A percentile compares a stretch with the other conserved stretches of the same genome.
These are phyloP conservation scores for Mustela nigripes DNA, from an alignment of 2,113 vertebrate genomes.

Conservation along the genomic window DNA sequence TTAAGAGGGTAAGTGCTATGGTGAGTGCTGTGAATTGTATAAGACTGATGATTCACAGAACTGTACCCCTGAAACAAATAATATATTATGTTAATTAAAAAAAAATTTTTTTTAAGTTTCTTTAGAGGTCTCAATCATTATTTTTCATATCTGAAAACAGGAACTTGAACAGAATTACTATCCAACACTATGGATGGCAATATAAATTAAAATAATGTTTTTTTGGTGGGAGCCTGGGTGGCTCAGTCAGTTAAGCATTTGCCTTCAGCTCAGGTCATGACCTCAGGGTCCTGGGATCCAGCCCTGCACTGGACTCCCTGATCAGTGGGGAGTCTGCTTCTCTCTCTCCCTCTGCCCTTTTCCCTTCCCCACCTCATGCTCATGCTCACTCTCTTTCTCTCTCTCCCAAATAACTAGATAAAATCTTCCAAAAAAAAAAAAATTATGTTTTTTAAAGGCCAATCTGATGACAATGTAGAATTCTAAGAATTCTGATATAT, in stretches of 20 bases:
- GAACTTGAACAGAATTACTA: not conserved
- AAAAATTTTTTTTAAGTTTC: not conserved
- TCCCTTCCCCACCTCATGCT: not conserved
- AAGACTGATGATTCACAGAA: too few relatives aligned
- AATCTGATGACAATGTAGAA: slow-evolving; percentile 35
- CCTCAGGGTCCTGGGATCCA: not conserved
- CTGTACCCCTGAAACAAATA: too few relatives aligned
- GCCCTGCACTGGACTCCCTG: not conserved
- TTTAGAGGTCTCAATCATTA: not conserved
- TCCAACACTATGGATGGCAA: not conserved
- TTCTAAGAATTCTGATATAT: slow-evolving; percentile 1
- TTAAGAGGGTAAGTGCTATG: not conserved
- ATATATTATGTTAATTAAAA: too few relatives aligned
- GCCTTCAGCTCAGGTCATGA: not conserved
- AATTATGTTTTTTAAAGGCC: not conserved
- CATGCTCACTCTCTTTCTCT: too few relatives aligned
- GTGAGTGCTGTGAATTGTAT: too few relatives aligned
- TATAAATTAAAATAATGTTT: not conserved
- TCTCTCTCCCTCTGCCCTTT: not conserved
- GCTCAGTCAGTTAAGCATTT: not conserved
- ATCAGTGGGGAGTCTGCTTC: not conserved
- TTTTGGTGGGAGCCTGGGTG: not conserved
- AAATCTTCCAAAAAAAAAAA: not conserved
- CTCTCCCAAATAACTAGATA: not conserved
- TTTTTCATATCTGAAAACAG: slow-evolving; percentile 57